Evolutionary conservation across 1,140 invertebrate genomes (phyloP).

Genomic region (Aphis gossypii): DNA sequence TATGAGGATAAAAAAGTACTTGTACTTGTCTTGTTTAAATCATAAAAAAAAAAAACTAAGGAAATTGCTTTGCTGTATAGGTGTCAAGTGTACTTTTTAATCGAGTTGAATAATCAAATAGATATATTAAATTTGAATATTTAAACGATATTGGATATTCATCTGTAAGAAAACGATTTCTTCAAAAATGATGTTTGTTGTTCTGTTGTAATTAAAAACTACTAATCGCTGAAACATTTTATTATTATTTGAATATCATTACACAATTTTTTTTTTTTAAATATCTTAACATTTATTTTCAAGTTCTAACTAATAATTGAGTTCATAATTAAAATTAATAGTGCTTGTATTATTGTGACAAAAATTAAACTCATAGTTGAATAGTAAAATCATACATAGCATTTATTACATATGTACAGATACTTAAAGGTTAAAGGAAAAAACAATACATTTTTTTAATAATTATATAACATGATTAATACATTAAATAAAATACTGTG

Average conservation of each 20-base stretch:
- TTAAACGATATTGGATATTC: too few species aligned
- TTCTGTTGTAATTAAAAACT: not conserved
- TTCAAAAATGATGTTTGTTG: not conserved
- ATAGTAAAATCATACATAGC: too few species aligned
- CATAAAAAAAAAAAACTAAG: not conserved
- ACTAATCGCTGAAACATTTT: not conserved
- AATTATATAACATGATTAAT: not conserved
- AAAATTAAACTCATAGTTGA: too few species aligned
- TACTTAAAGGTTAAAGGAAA: not conserved
- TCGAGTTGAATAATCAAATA: not conserved
- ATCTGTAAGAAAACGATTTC: not conserved
- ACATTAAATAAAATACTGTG: not conserved
- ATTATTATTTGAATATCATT: too few species aligned
- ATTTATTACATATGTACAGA: not conserved
- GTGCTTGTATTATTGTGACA: too few species aligned
- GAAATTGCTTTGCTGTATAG: not conserved
- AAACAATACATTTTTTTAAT: not conserved
- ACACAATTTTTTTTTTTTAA: too few species aligned
- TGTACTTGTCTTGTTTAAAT: too few species aligned
- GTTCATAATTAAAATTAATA: too few species aligned
- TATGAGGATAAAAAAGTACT: too few species aligned
- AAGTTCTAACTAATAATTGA: too few species aligned
- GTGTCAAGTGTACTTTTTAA: not conserved
- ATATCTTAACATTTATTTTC: too few species aligned
- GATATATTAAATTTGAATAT: not conserved